These are phyloP conservation scores for Cyprinodon diabolis DNA, from an alignment of 2,797 vertebrate species.

Conservation along the genomic window DNA sequence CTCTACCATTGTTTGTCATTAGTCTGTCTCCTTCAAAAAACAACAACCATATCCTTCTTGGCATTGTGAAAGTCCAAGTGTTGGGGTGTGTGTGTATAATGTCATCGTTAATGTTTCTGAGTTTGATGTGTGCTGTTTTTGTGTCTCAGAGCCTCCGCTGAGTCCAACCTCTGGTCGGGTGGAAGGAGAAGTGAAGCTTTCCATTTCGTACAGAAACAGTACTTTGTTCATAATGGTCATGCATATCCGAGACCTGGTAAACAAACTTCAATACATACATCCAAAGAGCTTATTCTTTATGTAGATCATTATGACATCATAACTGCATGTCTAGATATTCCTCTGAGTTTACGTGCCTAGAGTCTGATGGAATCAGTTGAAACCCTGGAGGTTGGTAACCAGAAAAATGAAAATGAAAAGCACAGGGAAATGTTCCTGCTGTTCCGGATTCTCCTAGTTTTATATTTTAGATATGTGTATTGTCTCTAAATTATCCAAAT, in stretches of 20 bases:
- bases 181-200: slow-evolving; percentile 96
- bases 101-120: background rate
- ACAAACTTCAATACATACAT: slow-evolving; percentile 9
- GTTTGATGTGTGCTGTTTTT: slow-evolving; percentile 6
- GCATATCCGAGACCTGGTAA: slow-evolving; percentile 97
- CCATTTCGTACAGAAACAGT: slow-evolving; percentile 94
- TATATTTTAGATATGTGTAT: no score
- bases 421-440: no score
- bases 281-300: background rate
- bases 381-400: no score
- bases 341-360: no score
- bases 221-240: slow-evolving; percentile 99
- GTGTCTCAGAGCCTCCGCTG: slow-evolving; percentile 81
- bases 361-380: no score
- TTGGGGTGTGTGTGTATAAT: background rate
- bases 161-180: slow-evolving; percentile 91
- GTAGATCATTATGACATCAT: background rate
- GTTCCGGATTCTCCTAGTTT: no score
- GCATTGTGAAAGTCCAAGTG: background rate
- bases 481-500: no score
- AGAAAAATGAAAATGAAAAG: no score
- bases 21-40: background rate
- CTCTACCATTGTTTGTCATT: background rate
- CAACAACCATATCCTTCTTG: background rate
- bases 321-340: no score